Conservation (phyloP, 2,113 vertebrate species). For the Strigops habroptila region DNA sequence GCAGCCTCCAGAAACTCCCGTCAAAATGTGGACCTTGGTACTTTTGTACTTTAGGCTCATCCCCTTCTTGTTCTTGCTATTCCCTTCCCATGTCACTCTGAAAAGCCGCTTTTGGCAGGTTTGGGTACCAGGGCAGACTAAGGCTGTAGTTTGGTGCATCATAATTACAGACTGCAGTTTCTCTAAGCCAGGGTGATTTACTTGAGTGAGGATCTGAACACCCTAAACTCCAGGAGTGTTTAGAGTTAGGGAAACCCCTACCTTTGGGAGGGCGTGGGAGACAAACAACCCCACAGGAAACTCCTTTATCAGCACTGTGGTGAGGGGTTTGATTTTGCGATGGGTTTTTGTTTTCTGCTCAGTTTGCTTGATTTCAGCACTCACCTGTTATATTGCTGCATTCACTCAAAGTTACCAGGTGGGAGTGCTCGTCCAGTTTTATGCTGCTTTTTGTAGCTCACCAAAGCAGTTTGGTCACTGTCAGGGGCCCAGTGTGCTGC, state of each 20-base stretch:
- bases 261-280: background rate
- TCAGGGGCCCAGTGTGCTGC: accelerated
- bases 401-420: background rate
- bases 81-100: background rate
- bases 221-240: background rate
- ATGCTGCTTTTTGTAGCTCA: background rate
- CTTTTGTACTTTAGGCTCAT: background rate
- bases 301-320: background rate
- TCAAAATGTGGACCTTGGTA: background rate
- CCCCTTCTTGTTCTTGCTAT: background rate
- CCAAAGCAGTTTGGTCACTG: background rate
- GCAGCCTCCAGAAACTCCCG: background rate
- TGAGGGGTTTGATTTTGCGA: background rate
- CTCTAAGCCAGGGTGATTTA: background rate
- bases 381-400: background rate
- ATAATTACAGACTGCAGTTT: background rate
- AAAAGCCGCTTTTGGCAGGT: background rate
- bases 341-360: background rate
- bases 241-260: background rate
- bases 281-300: background rate
- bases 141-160: background rate
- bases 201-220: background rate
- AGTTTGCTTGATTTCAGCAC: background rate
- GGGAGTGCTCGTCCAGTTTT: background rate
- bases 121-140: background rate